phyloP scores from a whole-genome alignment of 2,797 vertebrate genomes.

The Benthosema pterotum region DNA sequence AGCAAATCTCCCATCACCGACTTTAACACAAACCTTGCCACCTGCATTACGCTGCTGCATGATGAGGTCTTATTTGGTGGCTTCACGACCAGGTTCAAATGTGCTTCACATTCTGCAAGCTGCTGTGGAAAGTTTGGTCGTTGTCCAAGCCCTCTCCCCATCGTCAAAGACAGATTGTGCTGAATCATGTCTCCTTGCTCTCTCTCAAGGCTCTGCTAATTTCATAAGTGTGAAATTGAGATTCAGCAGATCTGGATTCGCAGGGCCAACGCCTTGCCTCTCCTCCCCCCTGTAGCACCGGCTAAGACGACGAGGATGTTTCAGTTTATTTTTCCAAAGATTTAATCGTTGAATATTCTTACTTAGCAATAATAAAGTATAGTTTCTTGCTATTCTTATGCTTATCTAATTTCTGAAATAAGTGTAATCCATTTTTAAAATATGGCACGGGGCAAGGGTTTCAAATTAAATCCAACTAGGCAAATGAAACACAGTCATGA shows the following conservation, averaged over 20 bases:
- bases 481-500: conserved; percentile 1
- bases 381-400: conserved; percentile 9
- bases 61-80: conserved; percentile 21
- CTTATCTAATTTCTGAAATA: conserved; percentile 7
- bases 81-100: conserved; percentile 40
- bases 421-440: neutral
- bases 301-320: conserved; percentile 22
- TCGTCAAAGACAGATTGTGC: conserved; percentile 44
- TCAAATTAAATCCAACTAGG: conserved; percentile 12
- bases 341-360: neutral
- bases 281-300: conserved; percentile 28
- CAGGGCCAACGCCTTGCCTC: conserved; percentile 30
- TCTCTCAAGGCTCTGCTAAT: conserved; percentile 49
- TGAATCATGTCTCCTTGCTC: conserved; percentile 49
- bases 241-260: conserved; percentile 62
- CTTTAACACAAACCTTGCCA: too few species aligned
- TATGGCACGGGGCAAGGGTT: conserved; percentile 3
- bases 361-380: conserved; percentile 13
- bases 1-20: too few species aligned
- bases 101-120: conserved; percentile 47
- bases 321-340: conserved; percentile 25
- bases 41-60: neutral
- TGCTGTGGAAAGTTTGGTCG: conserved; percentile 46
- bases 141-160: conserved; percentile 36
- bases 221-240: conserved; percentile 59